Evolutionary conservation across 2,888 invertebrate genomes (phyloP).

Genomic region (Dyspetes luteomarginatus): DNA sequence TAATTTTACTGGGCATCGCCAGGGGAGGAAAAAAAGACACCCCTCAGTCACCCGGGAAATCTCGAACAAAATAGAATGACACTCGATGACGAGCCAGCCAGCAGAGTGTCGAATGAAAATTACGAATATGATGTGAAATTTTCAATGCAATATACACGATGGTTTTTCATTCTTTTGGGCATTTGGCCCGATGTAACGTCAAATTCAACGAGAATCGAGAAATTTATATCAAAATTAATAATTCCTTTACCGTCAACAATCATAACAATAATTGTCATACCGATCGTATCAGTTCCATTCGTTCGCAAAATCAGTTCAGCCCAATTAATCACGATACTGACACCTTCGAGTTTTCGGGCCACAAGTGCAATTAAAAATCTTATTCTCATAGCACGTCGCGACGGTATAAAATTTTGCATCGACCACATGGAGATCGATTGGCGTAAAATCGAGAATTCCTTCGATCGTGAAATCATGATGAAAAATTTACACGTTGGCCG

Average conservation of each 20-base stretch:
- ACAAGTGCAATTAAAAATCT: constrained; percentile 54
- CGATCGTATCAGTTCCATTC: constrained; percentile 26
- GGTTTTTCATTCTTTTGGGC: constrained; percentile 56
- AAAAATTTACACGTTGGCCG: constrained; percentile 61
- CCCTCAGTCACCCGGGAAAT: neutral
- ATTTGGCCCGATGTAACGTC: constrained; percentile 58
- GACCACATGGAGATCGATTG: constrained; percentile 69
- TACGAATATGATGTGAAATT: constrained; percentile 24
- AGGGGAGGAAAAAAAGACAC: neutral
- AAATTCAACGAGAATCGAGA: constrained; percentile 31
- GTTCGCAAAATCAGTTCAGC: constrained; percentile 30
- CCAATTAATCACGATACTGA: constrained; percentile 41
- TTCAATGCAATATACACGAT: constrained; percentile 55
- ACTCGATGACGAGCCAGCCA: neutral
- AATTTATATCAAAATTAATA: constrained; percentile 20
- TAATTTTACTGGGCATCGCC: too few species aligned
- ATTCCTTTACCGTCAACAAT: constrained; percentile 33
- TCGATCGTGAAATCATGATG: constrained; percentile 51
- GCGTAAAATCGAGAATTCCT: constrained; percentile 45
- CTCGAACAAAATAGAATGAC: constrained; percentile 16
- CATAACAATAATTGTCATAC: constrained; percentile 35
- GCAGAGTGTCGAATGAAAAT: constrained; percentile 30
- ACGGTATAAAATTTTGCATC: constrained; percentile 60
- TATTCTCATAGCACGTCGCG: constrained; percentile 44
- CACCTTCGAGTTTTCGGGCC: constrained; percentile 52